Evolutionary conservation across 2,113 vertebrate genomes (phyloP), one percentile per base, ranked within the genome.

Genomic region (Zosterops hypoxanthus): DNA sequence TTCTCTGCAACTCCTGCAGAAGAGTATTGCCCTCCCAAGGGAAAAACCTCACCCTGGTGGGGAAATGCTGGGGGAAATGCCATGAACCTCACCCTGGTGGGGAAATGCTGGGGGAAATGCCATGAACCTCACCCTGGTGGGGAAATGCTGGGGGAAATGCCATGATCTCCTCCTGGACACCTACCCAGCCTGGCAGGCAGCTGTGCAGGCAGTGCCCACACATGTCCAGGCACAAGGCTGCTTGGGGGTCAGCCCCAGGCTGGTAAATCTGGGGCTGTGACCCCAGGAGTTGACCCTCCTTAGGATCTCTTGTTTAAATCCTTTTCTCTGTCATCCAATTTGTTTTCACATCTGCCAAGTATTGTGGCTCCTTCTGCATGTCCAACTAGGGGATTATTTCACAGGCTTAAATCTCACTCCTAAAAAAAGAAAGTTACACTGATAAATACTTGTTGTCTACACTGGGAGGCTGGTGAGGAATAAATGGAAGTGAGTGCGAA

Each of bases 401-500:
- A 0, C 73, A 73, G 56, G 63, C 87, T 91, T 95, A 91, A 85
- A 80, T 92, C 94, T 96, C 89, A 34, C 57, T 79, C 57, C 92
- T 71, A 14, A 82, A 83, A 95, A 76, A 63, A 87, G 60, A 66
- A 88, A 66, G 78, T 72, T 94, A 90, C 66, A 59, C 61, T 63
- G 61, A 80, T 88, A 95, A 83, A 93, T 83, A 81, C 76, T 86
- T 86, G 65, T 82, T 89, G 82, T 88, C 90, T 88, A 41, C 72
- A 31, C 2, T 0, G 50, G 56, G 82, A 93, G 82, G 64, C 50
- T 86, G 57, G 42, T 49, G 60, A 93, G 72, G 77, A 94, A 81
- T 77, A 83, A 95, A 78, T 85, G 73, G 72, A n/a, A 90, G 88
- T 7, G 76, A 93, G 81, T 78, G 76, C 50, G 83, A 97, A 95